phyloP scores from a whole-genome alignment of 2,888 invertebrate species.

The Tenthredo amoena region DNA sequence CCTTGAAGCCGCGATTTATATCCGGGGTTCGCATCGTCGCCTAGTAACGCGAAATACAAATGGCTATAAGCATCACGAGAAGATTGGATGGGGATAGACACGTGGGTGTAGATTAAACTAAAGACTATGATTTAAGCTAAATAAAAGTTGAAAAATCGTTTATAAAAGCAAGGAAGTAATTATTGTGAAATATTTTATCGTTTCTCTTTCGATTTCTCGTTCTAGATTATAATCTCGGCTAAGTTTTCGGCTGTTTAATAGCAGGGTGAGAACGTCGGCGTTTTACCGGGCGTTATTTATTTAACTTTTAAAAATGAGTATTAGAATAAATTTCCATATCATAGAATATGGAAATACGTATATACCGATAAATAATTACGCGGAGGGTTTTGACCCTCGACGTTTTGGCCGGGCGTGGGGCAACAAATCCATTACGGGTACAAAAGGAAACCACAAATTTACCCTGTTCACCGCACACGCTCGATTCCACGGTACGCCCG shows the following conservation, averaged over 20 bases:
- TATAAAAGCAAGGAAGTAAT: neutral
- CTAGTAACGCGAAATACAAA: neutral
- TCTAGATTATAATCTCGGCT: constrained; percentile 9
- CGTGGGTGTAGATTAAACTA: neutral
- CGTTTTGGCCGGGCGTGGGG: constrained; percentile 27
- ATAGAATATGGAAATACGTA: constrained; percentile 31
- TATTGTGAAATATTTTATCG: constrained; percentile 2
- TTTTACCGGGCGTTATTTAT: constrained; percentile 31
- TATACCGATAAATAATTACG: constrained; percentile 37
- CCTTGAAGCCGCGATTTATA: constrained; percentile 44
- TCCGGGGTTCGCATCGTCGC: constrained; percentile 13
- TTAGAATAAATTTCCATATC: constrained; percentile 34
- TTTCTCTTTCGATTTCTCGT: neutral
- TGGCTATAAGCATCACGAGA: neutral
- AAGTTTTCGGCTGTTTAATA: neutral
- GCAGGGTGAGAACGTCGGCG: neutral
- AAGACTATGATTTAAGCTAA: neutral
- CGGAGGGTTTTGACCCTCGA: constrained; percentile 37
- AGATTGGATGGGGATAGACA: neutral
- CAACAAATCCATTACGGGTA: constrained; percentile 47
- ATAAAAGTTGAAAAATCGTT: neutral
- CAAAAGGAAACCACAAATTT: constrained; percentile 52
- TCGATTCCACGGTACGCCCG: constrained; percentile 18
- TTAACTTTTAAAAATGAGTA: neutral
- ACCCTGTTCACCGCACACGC: constrained; percentile 45